phyloP scores from a whole-genome alignment of 30 jellyfish, hydroid and myxozoan genomes.

The Aurelia coerulea region DNA sequence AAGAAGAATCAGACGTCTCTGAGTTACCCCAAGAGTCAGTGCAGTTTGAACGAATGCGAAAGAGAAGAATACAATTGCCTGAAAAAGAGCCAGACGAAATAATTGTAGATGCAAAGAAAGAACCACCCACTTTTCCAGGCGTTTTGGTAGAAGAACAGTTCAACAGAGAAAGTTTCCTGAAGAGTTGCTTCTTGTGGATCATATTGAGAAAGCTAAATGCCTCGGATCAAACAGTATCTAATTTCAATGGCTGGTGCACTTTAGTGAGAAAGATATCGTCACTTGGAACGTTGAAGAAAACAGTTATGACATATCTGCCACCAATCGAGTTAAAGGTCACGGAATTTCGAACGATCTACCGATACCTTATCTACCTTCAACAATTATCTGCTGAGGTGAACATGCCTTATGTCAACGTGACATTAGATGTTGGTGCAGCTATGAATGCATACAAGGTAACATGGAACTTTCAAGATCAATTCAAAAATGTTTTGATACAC shows the following conservation, averaged over 20 bases:
- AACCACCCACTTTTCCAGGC: constrained; percentile 9
- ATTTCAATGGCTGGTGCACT: constrained; percentile 36
- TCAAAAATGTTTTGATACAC: too few species aligned
- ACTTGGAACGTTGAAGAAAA: not conserved
- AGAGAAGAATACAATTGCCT: constrained; percentile 9
- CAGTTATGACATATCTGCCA: constrained; percentile 25
- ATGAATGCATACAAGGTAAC: too few species aligned
- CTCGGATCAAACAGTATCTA: constrained; percentile 22
- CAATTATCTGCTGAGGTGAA: constrained; percentile 1
- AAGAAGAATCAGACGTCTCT: constrained; percentile 6
- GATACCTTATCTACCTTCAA: constrained; percentile 17
- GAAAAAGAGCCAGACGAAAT: constrained; percentile 6
- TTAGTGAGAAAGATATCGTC: constrained; percentile 19
- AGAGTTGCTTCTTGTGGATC: constrained; percentile 25
- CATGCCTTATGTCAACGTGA: constrained; percentile 28
- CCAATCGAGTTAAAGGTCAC: constrained; percentile 42
- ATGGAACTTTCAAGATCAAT: too few species aligned
- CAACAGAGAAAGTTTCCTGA: constrained; percentile 4
- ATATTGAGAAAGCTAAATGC: not conserved
- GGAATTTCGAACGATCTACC: constrained; percentile 23
- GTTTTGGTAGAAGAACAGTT: not conserved
- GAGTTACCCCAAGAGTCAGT: not conserved
- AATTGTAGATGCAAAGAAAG: constrained; percentile 13
- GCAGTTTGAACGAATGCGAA: constrained; percentile 21
- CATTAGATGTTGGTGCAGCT: too few species aligned